phyloP scores from a whole-genome alignment of 2,888 invertebrate species.

The Julus scandinavius region DNA sequence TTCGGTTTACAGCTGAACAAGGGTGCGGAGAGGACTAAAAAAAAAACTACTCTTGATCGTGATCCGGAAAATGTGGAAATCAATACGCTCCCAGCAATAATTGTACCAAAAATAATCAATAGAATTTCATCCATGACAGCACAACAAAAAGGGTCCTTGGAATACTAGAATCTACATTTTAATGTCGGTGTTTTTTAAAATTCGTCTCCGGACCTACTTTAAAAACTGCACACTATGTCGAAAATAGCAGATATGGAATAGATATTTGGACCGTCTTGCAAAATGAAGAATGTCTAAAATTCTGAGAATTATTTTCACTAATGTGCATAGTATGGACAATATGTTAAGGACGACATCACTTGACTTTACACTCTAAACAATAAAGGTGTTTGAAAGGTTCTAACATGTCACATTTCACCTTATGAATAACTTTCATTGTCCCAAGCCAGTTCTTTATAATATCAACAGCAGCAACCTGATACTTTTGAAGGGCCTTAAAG shows the following conservation, averaged over 20 bases:
- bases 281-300: too few species aligned
- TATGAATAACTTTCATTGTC: too few species aligned
- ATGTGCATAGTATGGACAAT: background rate
- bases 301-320: background rate
- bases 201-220: background rate
- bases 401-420: too few species aligned
- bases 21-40: background rate
- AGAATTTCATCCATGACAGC: background rate
- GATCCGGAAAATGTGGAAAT: constrained; percentile 25
- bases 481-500: too few species aligned
- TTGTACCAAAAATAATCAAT: constrained; percentile 31
- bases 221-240: background rate
- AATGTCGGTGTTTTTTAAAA: background rate
- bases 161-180: background rate
- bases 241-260: too few species aligned
- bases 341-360: too few species aligned
- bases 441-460: too few species aligned
- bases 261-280: too few species aligned
- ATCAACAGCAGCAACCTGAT: too few species aligned
- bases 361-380: too few species aligned
- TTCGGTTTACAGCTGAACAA: background rate
- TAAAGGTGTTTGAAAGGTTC: too few species aligned
- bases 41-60: background rate
- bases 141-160: background rate
- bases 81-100: background rate